Percentiles rank a stretch among this genome's conserved stretches.
These are phyloP conservation scores for Leistus spinibarbis DNA, from an alignment of 2,888 invertebrate genomes.

Conservation along the genomic window DNA sequence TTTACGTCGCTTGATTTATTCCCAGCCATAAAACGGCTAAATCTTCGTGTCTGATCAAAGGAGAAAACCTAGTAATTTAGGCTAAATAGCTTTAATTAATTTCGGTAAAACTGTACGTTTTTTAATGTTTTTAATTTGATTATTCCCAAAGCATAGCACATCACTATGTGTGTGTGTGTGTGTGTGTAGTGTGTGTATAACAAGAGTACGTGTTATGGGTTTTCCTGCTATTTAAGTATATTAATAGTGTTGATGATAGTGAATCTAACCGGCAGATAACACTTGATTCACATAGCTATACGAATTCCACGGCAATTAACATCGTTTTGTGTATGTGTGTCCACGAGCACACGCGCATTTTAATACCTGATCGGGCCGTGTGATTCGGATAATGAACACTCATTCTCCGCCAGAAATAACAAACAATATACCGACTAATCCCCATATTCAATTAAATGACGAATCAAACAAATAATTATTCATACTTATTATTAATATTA, in stretches of 20 bases:
- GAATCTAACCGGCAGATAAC: slow-evolving; percentile 30
- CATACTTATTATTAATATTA: no score
- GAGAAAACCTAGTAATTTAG: neutral
- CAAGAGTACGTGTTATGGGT: neutral
- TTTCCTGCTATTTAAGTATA: neutral
- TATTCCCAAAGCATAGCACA: neutral
- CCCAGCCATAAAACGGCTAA: neutral
- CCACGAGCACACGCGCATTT: slow-evolving; percentile 6
- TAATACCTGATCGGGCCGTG: neutral
- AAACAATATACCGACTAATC: neutral
- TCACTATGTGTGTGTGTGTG: no score
- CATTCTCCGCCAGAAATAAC: neutral
- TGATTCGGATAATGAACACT: neutral
- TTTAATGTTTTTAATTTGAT: neutral
- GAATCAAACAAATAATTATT: neutral
- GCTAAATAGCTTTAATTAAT: neutral
- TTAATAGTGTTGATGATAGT: neutral
- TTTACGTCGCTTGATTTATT: neutral
- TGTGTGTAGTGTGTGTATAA: no score
- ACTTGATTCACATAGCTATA: slow-evolving; percentile 29
- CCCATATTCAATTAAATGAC: neutral
- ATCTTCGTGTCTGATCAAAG: neutral
- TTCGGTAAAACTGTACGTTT: neutral
- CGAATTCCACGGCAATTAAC: slow-evolving; percentile 30
- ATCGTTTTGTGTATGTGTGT: neutral